phyloP scores from a whole-genome alignment of 2,113 vertebrate genomes.

The Eurystomus gularis region DNA sequence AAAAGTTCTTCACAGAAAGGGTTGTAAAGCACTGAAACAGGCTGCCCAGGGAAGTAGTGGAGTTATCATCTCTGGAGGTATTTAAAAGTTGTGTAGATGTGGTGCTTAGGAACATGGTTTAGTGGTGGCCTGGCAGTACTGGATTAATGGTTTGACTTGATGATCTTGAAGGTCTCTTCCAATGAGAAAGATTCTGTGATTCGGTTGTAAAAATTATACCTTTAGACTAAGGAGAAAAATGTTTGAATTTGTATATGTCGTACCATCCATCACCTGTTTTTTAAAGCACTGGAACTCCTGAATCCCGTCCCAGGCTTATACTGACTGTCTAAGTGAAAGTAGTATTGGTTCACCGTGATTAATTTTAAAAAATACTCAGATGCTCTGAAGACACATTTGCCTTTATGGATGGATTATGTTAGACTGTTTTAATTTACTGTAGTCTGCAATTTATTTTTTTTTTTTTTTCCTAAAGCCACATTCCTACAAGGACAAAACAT shows the following conservation, averaged over 20 bases:
- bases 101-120: no score
- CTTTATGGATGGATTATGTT: not conserved
- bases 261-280: not conserved
- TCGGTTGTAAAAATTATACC: not conserved
- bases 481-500: not conserved
- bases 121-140: no score
- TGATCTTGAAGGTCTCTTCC: no score
- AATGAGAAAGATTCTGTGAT: no score
- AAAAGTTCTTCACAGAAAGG: no score
- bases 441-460: not conserved
- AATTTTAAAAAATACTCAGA: not conserved
- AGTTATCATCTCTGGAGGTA: no score
- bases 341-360: conserved; percentile 11
- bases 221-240: not conserved
- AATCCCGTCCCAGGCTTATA: not conserved
- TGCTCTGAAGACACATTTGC: not conserved
- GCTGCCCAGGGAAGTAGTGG: no score
- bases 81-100: no score
- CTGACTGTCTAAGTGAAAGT: not conserved
- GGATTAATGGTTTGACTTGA: no score
- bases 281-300: not conserved
- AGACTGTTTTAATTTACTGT: not conserved
- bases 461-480: not conserved
- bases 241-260: not conserved
- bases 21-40: no score